Percentiles rank a stretch among this genome's conserved stretches.
Evolutionary conservation across 2,888 invertebrate species (phyloP).

Genomic region (Magallana nippona): DNA sequence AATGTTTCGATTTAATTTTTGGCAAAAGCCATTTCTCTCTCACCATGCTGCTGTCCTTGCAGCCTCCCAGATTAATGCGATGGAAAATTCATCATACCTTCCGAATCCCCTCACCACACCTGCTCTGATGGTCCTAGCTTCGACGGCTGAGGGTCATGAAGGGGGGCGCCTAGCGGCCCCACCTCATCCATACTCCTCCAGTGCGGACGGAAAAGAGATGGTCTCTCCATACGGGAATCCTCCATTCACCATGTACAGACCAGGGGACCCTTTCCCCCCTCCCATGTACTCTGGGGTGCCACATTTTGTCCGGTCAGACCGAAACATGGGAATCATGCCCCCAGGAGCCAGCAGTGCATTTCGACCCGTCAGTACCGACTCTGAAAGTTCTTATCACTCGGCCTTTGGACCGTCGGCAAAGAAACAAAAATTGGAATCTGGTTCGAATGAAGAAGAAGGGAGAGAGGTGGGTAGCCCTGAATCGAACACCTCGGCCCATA

Average conservation of each 20-base stretch:
- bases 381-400: conserved; percentile 69
- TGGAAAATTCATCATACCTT: conserved; percentile 73
- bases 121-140: conserved; percentile 76
- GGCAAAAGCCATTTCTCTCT: conserved; percentile 74
- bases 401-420: conserved; percentile 74
- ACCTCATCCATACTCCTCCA: conserved; percentile 63
- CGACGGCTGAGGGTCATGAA: conserved; percentile 74
- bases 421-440: conserved; percentile 60
- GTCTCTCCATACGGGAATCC: conserved; percentile 63
- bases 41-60: conserved; percentile 60
- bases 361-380: conserved; percentile 69
- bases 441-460: conserved; percentile 43
- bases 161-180: conserved; percentile 62
- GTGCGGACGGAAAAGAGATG: conserved; percentile 67
- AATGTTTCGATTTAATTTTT: conserved; percentile 77
- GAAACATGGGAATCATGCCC: conserved; percentile 66
- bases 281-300: conserved; percentile 74
- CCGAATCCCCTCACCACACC: conserved; percentile 74
- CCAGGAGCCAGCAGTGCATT: conserved; percentile 71
- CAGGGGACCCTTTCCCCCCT: conserved; percentile 74
- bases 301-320: conserved; percentile 70
- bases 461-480: conserved; percentile 51
- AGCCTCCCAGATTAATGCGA: conserved; percentile 66
- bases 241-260: conserved; percentile 72
- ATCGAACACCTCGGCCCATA: conserved; percentile 51